Conservation (phyloP, 2,888 invertebrate genomes). For the Globia sparganii region DNA sequence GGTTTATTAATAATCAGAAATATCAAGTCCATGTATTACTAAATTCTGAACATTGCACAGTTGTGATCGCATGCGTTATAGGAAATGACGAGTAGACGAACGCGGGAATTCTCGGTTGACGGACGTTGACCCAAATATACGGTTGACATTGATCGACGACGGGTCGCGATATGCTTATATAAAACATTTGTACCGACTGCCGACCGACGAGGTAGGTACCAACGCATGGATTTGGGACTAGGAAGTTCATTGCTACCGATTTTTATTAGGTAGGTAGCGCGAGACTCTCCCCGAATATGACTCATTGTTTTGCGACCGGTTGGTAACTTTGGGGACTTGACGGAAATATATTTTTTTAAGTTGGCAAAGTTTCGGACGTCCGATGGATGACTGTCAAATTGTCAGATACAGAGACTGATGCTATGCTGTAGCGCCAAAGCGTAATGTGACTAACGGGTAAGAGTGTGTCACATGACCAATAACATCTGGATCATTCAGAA, state of each 20-base stretch:
- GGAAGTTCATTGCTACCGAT: constrained; percentile 86
- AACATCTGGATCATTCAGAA: constrained; percentile 73
- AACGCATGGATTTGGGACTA: constrained; percentile 81
- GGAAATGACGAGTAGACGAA: constrained; percentile 84
- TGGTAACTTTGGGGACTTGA: constrained; percentile 41
- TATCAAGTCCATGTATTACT: neutral
- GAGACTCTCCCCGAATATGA: constrained; percentile 78
- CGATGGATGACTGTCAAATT: constrained; percentile 11
- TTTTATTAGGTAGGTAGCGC: constrained; percentile 80
- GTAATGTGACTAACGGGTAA: constrained; percentile 64
- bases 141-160: constrained; percentile 90
- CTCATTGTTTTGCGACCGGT: constrained; percentile 73
- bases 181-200: constrained; percentile 78
- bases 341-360: constrained; percentile 30
- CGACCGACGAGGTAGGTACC: constrained; percentile 58
- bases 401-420: constrained; percentile 4
- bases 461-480: constrained; percentile 74
- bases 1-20: neutral
- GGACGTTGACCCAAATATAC: constrained; percentile 90
- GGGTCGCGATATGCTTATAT: constrained; percentile 84
- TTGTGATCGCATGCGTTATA: constrained; percentile 76
- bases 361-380: constrained; percentile 22
- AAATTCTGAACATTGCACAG: constrained; percentile 66
- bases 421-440: neutral
- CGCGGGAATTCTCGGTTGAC: constrained; percentile 85